A percentile compares a stretch with the other conserved stretches of the same genome.
These are phyloP conservation scores for Cyrtorhinus lividipennis DNA, from an alignment of 1,140 invertebrate species.

Conservation along the genomic window DNA sequence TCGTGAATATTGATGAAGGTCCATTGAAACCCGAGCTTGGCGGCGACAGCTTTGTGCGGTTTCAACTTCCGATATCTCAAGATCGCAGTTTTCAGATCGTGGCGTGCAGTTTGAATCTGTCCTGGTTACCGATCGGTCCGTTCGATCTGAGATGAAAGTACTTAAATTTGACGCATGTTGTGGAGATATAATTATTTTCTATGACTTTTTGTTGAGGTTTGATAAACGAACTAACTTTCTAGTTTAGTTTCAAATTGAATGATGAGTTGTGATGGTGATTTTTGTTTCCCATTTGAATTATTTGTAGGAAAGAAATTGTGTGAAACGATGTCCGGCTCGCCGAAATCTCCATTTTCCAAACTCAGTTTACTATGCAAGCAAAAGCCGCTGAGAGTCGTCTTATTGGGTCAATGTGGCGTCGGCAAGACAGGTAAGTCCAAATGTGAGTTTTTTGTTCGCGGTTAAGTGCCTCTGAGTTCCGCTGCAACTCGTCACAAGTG, in stretches of 20 bases:
- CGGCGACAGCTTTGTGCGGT: constrained; percentile 23
- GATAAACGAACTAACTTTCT: background rate
- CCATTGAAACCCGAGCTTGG: constrained; percentile 20
- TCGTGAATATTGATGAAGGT: constrained; percentile 28
- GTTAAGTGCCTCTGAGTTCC: background rate
- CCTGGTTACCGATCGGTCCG: background rate
- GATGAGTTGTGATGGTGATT: too few relatives aligned
- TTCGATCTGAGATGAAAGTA: background rate
- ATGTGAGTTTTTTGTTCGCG: background rate
- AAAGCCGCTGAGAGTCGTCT: constrained; percentile 55
- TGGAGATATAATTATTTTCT: background rate
- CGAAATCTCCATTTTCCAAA: constrained; percentile 23
- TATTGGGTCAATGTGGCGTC: constrained; percentile 58
- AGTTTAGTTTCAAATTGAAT: background rate
- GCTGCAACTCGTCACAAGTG: too few relatives aligned
- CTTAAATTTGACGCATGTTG: background rate
- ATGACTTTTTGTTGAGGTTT: background rate
- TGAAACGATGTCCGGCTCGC: constrained; percentile 8
- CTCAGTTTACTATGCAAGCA: constrained; percentile 26
- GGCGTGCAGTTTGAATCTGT: background rate
- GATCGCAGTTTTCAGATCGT: background rate
- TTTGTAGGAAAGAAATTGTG: background rate
- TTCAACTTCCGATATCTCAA: constrained; percentile 23
- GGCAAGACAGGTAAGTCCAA: constrained; percentile 62
- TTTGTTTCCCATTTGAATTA: background rate